phyloP scores from a whole-genome alignment of 92 coral and sea anemone genomes.

The Parazoanthus atlanticus region DNA sequence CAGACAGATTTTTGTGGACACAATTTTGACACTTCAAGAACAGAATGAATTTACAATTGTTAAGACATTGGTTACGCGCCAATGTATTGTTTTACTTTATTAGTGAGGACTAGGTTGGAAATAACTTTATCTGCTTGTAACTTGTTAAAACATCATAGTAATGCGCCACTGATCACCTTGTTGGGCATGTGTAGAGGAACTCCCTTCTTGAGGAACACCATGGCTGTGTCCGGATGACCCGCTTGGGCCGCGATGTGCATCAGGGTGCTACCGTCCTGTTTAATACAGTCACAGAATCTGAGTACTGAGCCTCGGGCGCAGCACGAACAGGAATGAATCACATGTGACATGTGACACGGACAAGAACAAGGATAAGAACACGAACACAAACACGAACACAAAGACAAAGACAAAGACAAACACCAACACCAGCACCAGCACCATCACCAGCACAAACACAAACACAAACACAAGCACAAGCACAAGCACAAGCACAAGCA shows the following conservation, averaged over 20 bases:
- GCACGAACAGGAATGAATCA: not conserved
- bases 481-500: not conserved
- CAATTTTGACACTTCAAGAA: too few species aligned
- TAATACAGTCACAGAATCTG: not conserved
- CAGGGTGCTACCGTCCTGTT: constrained; percentile 89
- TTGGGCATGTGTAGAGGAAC: constrained; percentile 99
- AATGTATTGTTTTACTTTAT: too few species aligned
- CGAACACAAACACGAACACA: not conserved
- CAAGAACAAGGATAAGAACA: not conserved
- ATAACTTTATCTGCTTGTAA: not conserved
- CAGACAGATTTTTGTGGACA: too few species aligned
- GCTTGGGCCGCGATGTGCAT: constrained; percentile 96
- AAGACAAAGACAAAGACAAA: not conserved
- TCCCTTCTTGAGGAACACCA: constrained; percentile 91
- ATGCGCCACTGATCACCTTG: constrained; percentile 60
- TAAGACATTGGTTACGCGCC: too few species aligned
- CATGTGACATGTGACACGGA: not conserved
- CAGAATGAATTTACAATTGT: too few species aligned
- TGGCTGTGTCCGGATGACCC: constrained; percentile 94
- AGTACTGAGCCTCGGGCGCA: not conserved
- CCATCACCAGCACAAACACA: not conserved
- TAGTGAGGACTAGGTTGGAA: too few species aligned
- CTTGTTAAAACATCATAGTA: not conserved
- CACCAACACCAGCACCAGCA: too few species aligned
- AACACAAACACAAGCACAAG: not conserved